Conservation (phyloP, 2,888 invertebrate genomes). For the Drosophila paracracens region DNA sequence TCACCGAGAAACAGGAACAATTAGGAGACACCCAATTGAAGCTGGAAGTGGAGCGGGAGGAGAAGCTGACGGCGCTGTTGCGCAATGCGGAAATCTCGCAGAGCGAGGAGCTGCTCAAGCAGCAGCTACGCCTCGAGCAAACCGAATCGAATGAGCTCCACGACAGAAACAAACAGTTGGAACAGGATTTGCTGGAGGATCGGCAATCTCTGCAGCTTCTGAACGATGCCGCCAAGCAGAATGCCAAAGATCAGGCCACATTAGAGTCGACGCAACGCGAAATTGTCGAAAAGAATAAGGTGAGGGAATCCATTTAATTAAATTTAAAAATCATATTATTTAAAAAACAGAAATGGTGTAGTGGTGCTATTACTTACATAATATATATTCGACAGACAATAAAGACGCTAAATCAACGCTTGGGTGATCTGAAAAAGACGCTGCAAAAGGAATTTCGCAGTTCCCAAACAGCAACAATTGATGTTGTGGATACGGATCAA, state of each 20-base stretch:
- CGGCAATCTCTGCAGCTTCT: constrained; percentile 70
- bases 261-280: constrained; percentile 85
- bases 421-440: constrained; percentile 96
- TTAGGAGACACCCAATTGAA: constrained; percentile 69
- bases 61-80: constrained; percentile 90
- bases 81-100: constrained; percentile 94
- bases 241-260: constrained; percentile 71
- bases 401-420: constrained; percentile 93
- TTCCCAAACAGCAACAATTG: constrained; percentile 64
- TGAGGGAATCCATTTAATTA: constrained; percentile 53
- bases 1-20: constrained; percentile 77
- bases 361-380: neutral
- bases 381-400: constrained; percentile 88
- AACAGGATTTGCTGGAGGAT: constrained; percentile 86
- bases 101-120: constrained; percentile 90
- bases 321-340: neutral
- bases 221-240: constrained; percentile 64
- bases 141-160: constrained; percentile 86
- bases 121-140: constrained; percentile 90
- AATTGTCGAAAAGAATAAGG: constrained; percentile 88
- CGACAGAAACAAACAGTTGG: constrained; percentile 86
- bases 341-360: neutral
- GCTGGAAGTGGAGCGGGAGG: constrained; percentile 87
- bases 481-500: constrained; percentile 58
- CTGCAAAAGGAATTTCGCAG: constrained; percentile 91